Base-by-base conservation (phyloP, 2,113 vertebrate species). In the Entelurus aequoreus region DNA sequence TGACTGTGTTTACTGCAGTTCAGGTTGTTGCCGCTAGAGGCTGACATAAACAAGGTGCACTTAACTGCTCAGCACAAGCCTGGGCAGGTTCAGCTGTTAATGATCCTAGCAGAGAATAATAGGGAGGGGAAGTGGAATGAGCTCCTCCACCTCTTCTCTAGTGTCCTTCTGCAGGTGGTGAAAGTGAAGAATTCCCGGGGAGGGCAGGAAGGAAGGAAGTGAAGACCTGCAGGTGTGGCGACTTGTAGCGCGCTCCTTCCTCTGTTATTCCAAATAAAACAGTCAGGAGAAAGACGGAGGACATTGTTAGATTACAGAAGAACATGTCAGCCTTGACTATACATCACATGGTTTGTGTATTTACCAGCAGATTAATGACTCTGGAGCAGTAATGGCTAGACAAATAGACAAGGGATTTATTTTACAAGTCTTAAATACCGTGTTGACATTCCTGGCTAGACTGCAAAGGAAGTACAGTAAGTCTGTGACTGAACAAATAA, bases 121-220 rank as follows among this genome's bases (percentile, higher is more conserved):
- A 68, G 35, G 66, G 64, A 69, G 66, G 57, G 68, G 74, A 68
- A 53, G 54, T 74, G 71, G 67, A 72, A 79, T 55, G 37, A 58
- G 62, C 42, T 28, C 48, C 62, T 4, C 40, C 53, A 4, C 9
- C 48, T 37, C 48, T 44, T 55, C 57, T 35, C 60, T 53, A 53
- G 62, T 75, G 66, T 77, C 72, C 68, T 50, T 66, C 62, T 71
- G 68, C 81, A 88, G 84, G 81, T 87, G 81, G 82, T 83, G 82
- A 87, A 88, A 80, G 86, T 78, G 71, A 87, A 85, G 82, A 84
- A 87, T 85, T 86, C 82, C 82, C 81, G 66, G 82, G 84, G 79
- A 77, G 79, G 80, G 78, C 79, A 83, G 82, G 80, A 86, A 87
- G 86, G 78, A 88, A 83, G 86, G 77, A 88, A 83, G 79, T 5